phyloP scores from a whole-genome alignment of 2,888 invertebrate genomes.

The Dicyrtoma fusca region DNA sequence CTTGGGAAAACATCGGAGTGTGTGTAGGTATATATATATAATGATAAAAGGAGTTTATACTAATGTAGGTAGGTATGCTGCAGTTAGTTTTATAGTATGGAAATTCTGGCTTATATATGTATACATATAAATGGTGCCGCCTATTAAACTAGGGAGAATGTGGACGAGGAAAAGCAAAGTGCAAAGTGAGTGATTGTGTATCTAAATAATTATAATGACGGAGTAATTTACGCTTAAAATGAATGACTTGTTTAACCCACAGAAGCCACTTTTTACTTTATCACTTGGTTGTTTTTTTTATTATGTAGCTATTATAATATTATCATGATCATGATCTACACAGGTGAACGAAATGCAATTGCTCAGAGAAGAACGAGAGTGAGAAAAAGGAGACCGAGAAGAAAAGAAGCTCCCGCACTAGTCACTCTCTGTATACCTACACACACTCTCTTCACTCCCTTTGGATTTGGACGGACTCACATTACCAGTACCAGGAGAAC shows the following conservation, averaged over 20 bases:
- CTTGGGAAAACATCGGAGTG: no score
- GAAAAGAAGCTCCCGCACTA: neutral
- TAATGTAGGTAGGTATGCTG: no score
- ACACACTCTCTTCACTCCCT: neutral
- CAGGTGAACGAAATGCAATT: neutral
- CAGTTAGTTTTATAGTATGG: no score
- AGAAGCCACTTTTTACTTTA: conserved; percentile 39
- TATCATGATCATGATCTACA: conserved; percentile 21
- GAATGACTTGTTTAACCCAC: conserved; percentile 49
- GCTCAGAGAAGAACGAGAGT: neutral
- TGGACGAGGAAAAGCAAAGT: no score
- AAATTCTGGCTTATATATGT: no score
- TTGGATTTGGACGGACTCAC: neutral
- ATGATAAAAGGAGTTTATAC: no score
- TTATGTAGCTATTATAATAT: conserved; percentile 17
- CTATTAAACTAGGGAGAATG: no score
- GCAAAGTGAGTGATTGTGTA: conserved; percentile 12
- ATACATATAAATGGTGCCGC: no score
- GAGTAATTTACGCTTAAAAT: conserved; percentile 48
- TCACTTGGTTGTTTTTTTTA: conserved; percentile 21
- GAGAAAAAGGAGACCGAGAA: neutral
- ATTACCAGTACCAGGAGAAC: no score
- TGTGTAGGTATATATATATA: no score
- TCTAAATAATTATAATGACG: conserved; percentile 47
- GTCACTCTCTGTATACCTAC: neutral